Conservation (phyloP, 2,797 vertebrate species). For the Morelia viridis region DNA sequence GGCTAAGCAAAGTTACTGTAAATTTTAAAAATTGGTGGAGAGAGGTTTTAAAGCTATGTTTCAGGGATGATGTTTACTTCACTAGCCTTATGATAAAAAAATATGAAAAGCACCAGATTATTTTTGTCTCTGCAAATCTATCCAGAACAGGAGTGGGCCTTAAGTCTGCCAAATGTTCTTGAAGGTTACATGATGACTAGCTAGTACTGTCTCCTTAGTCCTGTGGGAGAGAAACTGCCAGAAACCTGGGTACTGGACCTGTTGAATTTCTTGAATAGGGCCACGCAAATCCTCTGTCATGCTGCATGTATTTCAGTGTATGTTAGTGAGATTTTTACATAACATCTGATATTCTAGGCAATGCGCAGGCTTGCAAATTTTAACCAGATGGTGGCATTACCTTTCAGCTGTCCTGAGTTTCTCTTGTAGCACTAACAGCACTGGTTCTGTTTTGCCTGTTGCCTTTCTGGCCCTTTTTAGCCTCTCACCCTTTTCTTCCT, state of each 20-base stretch:
- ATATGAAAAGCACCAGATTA: neutral
- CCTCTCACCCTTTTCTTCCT: constrained; percentile 35
- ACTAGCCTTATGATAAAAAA: neutral
- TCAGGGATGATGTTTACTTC: neutral
- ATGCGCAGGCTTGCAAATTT: constrained; percentile 53
- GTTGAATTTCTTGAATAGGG: neutral
- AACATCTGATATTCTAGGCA: constrained; percentile 49
- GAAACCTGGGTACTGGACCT: neutral
- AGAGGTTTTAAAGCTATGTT: neutral
- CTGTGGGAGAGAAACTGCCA: neutral
- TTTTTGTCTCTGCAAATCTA: neutral
- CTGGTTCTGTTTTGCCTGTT: constrained; percentile 39
- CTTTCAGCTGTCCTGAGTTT: constrained; percentile 56
- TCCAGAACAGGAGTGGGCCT: neutral
- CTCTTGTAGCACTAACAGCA: constrained; percentile 62
- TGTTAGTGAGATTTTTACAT: neutral
- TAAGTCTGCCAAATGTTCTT: neutral
- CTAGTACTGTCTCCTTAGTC: too few relatives aligned
- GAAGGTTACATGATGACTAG: neutral
- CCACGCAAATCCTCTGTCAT: constrained; percentile 52
- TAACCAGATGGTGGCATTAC: constrained; percentile 66
- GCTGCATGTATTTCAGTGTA: constrained; percentile 57
- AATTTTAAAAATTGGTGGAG: too few relatives aligned
- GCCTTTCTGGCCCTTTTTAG: neutral
- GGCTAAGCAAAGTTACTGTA: neutral